phyloP scores from a whole-genome alignment of 1,140 invertebrate species.

The Brachionus koreanus region DNA sequence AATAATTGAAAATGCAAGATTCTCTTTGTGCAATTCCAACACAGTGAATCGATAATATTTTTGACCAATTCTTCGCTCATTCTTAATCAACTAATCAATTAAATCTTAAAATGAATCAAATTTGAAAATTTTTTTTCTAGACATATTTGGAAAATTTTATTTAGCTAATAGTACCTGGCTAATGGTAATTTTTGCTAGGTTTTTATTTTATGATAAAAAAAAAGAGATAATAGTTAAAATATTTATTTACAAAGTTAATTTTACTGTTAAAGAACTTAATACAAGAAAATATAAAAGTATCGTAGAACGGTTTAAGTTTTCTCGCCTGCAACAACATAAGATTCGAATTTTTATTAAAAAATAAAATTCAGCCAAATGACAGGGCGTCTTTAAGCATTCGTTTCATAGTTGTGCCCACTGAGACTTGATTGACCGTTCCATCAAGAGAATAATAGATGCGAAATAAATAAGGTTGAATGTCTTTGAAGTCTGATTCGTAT shows the following conservation, averaged over 20 bases:
- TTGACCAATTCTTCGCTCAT: neutral
- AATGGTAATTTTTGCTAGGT: neutral
- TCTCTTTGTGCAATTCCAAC: conserved; percentile 18
- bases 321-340: neutral
- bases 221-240: neutral
- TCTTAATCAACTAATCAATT: neutral
- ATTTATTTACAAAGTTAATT: conserved; percentile 30
- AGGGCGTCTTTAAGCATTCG: conserved; percentile 83
- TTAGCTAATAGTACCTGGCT: conserved; percentile 29
- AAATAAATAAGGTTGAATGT: conserved; percentile 92
- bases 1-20: conserved; percentile 41
- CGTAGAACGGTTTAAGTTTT: neutral
- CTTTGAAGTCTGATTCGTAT: conserved; percentile 83
- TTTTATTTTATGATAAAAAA: neutral
- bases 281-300: neutral
- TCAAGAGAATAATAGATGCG: conserved; percentile 52
- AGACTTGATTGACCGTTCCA: conserved; percentile 45
- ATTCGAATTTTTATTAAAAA: neutral
- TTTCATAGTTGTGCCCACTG: conserved; percentile 70
- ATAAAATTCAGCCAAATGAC: conserved; percentile 55
- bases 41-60: conserved; percentile 31
- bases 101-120: too few relatives aligned
- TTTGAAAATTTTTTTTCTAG: too few relatives aligned
- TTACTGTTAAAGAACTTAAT: conserved; percentile 21
- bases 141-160: too few relatives aligned